phyloP scores from a whole-genome alignment of 2,797 vertebrate genomes.

The Distichodus sexfasciatus region DNA sequence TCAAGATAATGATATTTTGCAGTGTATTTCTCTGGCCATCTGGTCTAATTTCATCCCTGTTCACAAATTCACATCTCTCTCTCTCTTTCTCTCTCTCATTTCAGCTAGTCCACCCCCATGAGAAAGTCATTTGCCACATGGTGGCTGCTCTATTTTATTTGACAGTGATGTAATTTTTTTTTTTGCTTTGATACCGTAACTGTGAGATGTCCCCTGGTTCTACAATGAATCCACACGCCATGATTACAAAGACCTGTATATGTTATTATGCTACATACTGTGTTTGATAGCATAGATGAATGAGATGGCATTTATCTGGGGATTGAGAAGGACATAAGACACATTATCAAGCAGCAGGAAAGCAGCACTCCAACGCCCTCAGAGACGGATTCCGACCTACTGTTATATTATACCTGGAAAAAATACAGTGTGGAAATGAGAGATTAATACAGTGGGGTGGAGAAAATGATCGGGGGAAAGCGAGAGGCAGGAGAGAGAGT shows the following conservation, averaged over 20 bases:
- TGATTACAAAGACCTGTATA: not conserved
- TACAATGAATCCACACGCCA: not conserved
- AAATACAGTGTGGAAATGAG: not conserved
- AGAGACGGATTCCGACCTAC: not conserved
- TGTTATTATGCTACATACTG: not conserved
- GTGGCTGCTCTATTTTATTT: conserved; percentile 15
- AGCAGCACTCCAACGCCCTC: not conserved
- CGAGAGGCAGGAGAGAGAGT: not conserved
- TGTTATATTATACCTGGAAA: not conserved
- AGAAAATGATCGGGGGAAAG: not conserved
- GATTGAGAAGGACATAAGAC: not conserved
- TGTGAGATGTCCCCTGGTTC: not conserved
- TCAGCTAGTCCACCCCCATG: not conserved
- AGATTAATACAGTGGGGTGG: not conserved
- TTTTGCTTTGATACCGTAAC: not conserved
- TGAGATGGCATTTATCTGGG: conserved; percentile 10
- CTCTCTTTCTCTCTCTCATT: too few species aligned
- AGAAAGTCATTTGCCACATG: too few species aligned
- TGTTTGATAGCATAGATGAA: conserved; percentile 1
- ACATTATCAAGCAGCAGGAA: conserved; percentile 11
- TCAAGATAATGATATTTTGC: too few species aligned
- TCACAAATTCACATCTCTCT: too few species aligned
- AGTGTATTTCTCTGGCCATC: too few species aligned
- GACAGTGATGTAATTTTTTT: conserved; percentile 2
- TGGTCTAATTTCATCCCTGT: too few species aligned